These are phyloP conservation scores for Drosophila kuntzei DNA, from an alignment of 2,888 invertebrate species.

Conservation along the genomic window DNA sequence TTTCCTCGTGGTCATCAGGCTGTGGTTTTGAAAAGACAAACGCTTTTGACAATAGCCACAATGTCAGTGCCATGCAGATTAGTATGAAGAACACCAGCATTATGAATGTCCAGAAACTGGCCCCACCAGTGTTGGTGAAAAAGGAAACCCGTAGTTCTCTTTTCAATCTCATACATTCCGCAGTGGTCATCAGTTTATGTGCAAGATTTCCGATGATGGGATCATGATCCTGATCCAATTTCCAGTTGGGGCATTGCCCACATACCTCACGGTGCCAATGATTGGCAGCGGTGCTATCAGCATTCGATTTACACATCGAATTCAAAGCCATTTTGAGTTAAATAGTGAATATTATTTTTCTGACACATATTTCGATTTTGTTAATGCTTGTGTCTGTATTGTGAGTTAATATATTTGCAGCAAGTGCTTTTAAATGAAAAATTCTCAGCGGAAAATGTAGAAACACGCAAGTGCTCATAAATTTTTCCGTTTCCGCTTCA, in stretches of 20 bases:
- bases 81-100: slow-evolving; percentile 39
- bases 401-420: not conserved
- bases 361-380: not conserved
- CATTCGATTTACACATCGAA: slow-evolving; percentile 18
- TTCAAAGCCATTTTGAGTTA: slow-evolving; percentile 5
- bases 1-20: not conserved
- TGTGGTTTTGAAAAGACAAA: slow-evolving; percentile 26
- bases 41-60: slow-evolving; percentile 45
- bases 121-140: not conserved
- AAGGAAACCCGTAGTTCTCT: slow-evolving; percentile 31
- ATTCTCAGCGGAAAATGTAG: slow-evolving; percentile 21
- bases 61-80: slow-evolving; percentile 17
- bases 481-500: slow-evolving; percentile 54
- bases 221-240: not conserved
- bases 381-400: not conserved
- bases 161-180: slow-evolving; percentile 48
- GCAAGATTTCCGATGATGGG: not conserved
- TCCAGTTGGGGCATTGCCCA: slow-evolving; percentile 26
- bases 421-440: slow-evolving; percentile 18
- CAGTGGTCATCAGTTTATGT: slow-evolving; percentile 48
- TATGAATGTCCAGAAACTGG: slow-evolving; percentile 9
- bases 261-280: slow-evolving; percentile 33
- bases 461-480: slow-evolving; percentile 50
- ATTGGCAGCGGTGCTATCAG: slow-evolving; percentile 4
- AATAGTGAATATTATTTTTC: not conserved